Evolutionary conservation across 2,888 invertebrate genomes (phyloP), one percentile per base, ranked within the genome.

Genomic region (Sarcophaga rosellei): DNA sequence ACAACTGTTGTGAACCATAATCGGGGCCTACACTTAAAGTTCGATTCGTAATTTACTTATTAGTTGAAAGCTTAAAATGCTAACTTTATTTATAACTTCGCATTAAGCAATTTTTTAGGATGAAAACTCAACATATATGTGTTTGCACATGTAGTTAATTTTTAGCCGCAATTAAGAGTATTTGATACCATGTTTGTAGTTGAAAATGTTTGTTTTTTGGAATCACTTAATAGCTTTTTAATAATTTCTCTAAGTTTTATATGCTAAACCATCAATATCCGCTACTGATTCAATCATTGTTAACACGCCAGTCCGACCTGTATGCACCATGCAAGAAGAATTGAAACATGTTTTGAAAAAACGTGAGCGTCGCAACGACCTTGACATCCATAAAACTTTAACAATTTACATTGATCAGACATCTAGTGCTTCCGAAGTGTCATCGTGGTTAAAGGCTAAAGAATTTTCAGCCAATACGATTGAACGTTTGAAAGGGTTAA

Each of bases 371-470:
- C 94, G 94, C 76, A 72, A 25, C 25, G 94, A 94, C 84, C 93
- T 96, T 23, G 95, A 95, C 81, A 95, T 96, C 88, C 94, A 95
- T 88, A 95, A 95, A 91, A 96, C 96, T 0, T 96, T 96, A 0
- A 95, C 96, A 88, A 95, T 96, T 76, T 96, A 94, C 91, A 96
- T 97, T 74, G 95, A 95, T 90, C 95, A 96, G 94, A 94, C 95
- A 88, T 97, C 97, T 0, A 95, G 94, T 69, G 94, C 96, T 0
- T 93, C 94, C 0, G 97, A 97, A 90, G 96, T 98, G 17, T 95
- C 94, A 87, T 94, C 94, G 66, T 98, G 97, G 97, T 93, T 98
- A 69, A 94, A 94, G 85, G 95, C 95, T 12, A 98, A 98, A 92
- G 96, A 96, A 61, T 98, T 98, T 93, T 95, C 95, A 73, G 91